Evolutionary conservation across 2,113 vertebrate genomes (phyloP), one percentile per base, ranked within the genome.

Genomic region (Campylorhamphus procurvoides): DNA sequence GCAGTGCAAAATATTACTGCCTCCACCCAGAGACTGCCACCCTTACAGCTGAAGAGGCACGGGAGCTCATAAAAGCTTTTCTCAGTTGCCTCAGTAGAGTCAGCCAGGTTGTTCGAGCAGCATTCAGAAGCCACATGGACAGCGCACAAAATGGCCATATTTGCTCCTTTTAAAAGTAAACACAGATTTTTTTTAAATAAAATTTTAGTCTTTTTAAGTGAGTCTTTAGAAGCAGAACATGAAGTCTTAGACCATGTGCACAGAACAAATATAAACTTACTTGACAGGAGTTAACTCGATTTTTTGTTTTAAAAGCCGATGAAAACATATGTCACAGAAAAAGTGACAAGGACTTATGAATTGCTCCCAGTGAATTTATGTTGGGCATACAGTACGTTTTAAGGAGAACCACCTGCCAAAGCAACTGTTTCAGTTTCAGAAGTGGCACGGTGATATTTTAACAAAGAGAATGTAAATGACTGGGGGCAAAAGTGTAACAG

Each of bases 341-440:
- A 93, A 94, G 78, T 33, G 67, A 85, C 59, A 80, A 40, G 37
- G 59, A 73, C 58, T 27, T 76, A 78, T 13, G 75, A 79, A 76
- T 64, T 52, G 83, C 67, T 90, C 53, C 31, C 62, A 52, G 31
- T 28, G 29, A 89, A 89, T 69, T 72, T 74, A 58, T 7, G 9
- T 44, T 92, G 68, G 37, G 40, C 37, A 53, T 28, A 86, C 12
- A 90, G 37, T 37, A 72, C 37, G 37, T 79, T 91, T 90, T 60
- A 64, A 84, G 84, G 31, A 76, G 10, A 92, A 49, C 76, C 86
- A 93, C 85, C 86, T 83, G 92, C 85, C 37, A 88, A 93, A 76
- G 81, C 74, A 93, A 87, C 78, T 76, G 56, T 73, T 67, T 56
- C 2, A 1, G 3, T 66, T 95, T 91, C 82, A 93, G 60, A 84